phyloP scores from a whole-genome alignment of 1,140 invertebrate species.

The Eriosoma lanigerum region DNA sequence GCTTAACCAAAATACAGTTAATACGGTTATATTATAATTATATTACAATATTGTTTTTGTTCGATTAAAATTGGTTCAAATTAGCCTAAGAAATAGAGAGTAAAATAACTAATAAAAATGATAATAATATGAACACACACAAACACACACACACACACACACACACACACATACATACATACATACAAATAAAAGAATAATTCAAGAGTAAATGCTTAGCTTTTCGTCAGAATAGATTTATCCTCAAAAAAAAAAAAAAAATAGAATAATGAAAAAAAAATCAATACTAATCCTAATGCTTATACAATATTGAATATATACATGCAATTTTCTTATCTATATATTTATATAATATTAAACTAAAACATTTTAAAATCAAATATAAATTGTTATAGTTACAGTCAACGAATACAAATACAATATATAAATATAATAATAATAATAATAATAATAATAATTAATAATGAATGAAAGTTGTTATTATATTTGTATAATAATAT shows the following conservation, averaged over 20 bases:
- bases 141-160: too few relatives aligned
- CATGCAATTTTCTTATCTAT: not conserved
- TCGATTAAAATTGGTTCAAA: not conserved
- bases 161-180: too few relatives aligned
- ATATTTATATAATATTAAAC: not conserved
- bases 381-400: not conserved
- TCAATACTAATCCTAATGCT: too few relatives aligned
- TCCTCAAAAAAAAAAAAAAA: too few relatives aligned
- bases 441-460: not conserved
- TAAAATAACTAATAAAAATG: not conserved
- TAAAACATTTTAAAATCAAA: not conserved
- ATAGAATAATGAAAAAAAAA: not conserved
- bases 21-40: not conserved
- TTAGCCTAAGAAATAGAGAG: not conserved
- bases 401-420: not conserved
- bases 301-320: too few relatives aligned
- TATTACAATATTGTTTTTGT: not conserved
- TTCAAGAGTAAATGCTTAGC: constrained; percentile 4
- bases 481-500: too few relatives aligned
- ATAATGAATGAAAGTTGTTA: not conserved
- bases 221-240: not conserved
- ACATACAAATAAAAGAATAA: not conserved
- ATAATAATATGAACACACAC: constrained; percentile 15
- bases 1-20: not conserved
- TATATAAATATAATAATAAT: not conserved